A percentile compares a stretch with the other conserved stretches of the same genome.
Evolutionary conservation across 2,888 invertebrate species (phyloP).

Genomic region (Timema podura): DNA sequence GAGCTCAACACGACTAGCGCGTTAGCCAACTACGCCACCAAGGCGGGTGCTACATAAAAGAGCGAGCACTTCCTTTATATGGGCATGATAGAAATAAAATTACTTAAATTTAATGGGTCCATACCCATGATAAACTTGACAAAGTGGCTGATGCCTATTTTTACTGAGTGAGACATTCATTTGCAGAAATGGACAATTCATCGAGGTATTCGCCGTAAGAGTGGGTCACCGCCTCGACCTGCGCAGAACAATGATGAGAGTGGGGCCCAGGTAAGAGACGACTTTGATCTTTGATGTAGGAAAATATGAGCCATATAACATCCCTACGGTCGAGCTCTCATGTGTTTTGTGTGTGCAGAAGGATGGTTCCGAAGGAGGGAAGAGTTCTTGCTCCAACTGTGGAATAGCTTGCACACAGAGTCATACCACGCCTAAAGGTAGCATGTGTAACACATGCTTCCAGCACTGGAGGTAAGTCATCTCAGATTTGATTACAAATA

Average conservation of each 20-base stretch:
- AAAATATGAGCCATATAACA: constrained; percentile 32
- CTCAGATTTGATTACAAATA: background rate
- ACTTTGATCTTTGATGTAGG: background rate
- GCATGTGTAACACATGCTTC: constrained; percentile 79
- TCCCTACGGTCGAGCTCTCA: background rate
- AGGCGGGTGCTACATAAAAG: no score
- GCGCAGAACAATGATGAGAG: constrained; percentile 41
- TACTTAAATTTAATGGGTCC: no score
- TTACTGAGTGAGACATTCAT: background rate
- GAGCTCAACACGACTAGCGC: no score
- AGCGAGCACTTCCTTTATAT: no score
- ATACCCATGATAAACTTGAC: no score
- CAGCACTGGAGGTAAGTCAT: constrained; percentile 77
- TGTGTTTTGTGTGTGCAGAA: constrained; percentile 35
- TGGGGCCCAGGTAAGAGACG: constrained; percentile 23
- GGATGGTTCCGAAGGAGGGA: constrained; percentile 35
- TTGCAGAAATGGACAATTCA: constrained; percentile 75
- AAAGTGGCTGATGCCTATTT: background rate
- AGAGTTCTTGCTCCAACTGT: constrained; percentile 59
- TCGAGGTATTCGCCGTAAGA: constrained; percentile 72
- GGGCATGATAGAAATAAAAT: no score
- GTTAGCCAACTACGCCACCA: no score
- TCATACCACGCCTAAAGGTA: constrained; percentile 70
- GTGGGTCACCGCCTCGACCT: constrained; percentile 54
- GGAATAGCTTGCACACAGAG: constrained; percentile 71